Base-by-base conservation (phyloP, 1,140 invertebrate genomes). In the Drosophila nasuta region DNA sequence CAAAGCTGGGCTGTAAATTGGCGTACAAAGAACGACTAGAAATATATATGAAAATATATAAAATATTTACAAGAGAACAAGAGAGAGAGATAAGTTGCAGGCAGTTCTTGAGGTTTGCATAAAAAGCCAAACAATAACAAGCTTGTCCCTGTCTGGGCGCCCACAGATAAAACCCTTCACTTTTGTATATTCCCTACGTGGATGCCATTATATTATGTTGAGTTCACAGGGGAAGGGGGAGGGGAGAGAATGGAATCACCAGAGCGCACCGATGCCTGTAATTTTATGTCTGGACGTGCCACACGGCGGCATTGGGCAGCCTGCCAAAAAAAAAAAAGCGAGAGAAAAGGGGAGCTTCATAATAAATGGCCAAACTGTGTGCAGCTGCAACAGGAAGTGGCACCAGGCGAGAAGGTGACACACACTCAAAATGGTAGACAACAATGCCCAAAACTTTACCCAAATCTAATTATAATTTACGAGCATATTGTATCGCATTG, bases 281-380 rank as follows among this genome's bases (percentile, higher is more conserved):
- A 68, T 58, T 68, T 68, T 30, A 67, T 67, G 64, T 67, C 52
- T 67, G 64, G 64, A 67, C 66, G 48, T 68, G 66, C 64, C 52
- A 48, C 15, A 48, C 52, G 11, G 13, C 20, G n/a, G 15, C 13
- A 15, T 33, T 54, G 62, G 62, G 62, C 60, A 64, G 33, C 7
- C 60, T 51, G 60, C 60, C 60, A 64, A 45, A 41, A 15, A n/a
- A 17, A 17, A 8, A 13, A n/a, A 10, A 7, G 30, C 5, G 1
- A 7, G 15, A 33, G 58, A 11, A 11, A 5, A 8, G 48, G 30
- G 48, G 46, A 17, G 17, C 20, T 33, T 41, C 43, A 67, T 57
- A 48, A 67, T 67, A 67, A 67, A 67, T 57, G 51, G 52, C 28
- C 45, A 58, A 54, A 54, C 51, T 54, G 51, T 15, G 30, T 54